Evolutionary conservation across 1,140 invertebrate genomes (phyloP), one percentile per base, ranked within the genome.

Genomic region (Drosophila auraria): DNA sequence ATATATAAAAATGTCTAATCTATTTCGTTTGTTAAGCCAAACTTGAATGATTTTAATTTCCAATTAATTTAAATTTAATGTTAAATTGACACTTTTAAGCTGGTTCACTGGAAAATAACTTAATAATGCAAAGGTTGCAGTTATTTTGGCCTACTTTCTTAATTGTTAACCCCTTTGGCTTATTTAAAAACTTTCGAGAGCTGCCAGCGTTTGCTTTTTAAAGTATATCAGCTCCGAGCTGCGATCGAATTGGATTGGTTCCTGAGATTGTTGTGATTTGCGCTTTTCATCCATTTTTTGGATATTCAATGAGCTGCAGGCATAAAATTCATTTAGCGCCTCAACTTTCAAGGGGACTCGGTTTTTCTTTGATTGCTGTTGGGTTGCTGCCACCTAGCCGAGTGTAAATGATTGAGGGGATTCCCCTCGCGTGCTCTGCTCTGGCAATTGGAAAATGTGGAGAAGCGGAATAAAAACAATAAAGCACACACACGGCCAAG

Each of bases 351-450:
- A 82, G 82, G 81, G 69, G 78, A 45, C 38, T 36, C 20, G 15
- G 38, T 23, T 45, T 69, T 53, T 27, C 62, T 53, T 73, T 58
- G 64, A 58, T 59, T 58, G 36, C 17, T 23, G 36, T 7, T 54
- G 40, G 64, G n/a, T 38, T 25, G 59, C 38, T 61, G 27, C 58
- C 40, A 47, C 38, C 62, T 77, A 80, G 75, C 76, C 65, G 76
- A 82, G 83, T 87, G 80, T 83, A 77, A 86, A 77, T 87, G 75
- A 87, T 87, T 87, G 80, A 80, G 73, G 65, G 58, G 45, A 25
- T n/a, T 47, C 12, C 30, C 17, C 8, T 2, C 20, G n/a, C 30
- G 3, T 9, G 8, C 15, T 4, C n/a, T 5, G 33, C 44, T 20
- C 33, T 49, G 49, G 20, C 62, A 56, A 38, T 9, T 15, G 49